These are phyloP conservation scores for Enteromius afrohamiltoni DNA, from an alignment of 2,797 vertebrate species.

Conservation along the genomic window DNA sequence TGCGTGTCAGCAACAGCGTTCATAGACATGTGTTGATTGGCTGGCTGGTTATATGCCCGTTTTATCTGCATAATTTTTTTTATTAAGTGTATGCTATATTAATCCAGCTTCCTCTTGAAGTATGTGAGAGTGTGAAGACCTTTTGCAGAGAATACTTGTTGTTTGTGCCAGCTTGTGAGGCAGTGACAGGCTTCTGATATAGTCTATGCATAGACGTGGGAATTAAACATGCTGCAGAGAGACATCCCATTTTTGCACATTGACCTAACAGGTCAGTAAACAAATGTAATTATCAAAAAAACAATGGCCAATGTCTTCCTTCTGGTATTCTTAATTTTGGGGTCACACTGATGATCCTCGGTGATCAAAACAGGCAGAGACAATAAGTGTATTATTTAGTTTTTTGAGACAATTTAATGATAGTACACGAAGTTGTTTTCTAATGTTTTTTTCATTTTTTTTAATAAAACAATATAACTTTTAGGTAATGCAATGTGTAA, in stretches of 20 bases:
- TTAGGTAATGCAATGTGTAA: not conserved
- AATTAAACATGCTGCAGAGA: not conserved
- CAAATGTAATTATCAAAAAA: not conserved
- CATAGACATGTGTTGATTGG: not conserved
- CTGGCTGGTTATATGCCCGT: conserved; percentile 7
- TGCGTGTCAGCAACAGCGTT: conserved; percentile 13
- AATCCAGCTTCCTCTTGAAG: conserved; percentile 24
- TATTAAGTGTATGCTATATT: conserved; percentile 7
- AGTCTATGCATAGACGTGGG: not conserved
- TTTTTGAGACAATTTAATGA: not conserved
- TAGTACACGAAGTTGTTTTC: not conserved
- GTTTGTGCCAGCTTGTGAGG: not conserved
- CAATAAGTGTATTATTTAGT: not conserved
- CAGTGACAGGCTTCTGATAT: not conserved
- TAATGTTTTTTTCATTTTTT: not conserved
- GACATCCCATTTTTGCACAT: not conserved
- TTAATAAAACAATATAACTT: not conserved
- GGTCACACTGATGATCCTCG: not conserved
- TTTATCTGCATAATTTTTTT: not conserved
- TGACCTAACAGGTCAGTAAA: not conserved
- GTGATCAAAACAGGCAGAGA: not conserved
- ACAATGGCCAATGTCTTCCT: not conserved
- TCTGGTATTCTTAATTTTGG: not conserved
- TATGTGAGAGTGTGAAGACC: not conserved
- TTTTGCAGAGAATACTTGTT: conserved; percentile 1